phyloP scores from a whole-genome alignment of 2,113 vertebrate species.

The Numenius arquata region DNA sequence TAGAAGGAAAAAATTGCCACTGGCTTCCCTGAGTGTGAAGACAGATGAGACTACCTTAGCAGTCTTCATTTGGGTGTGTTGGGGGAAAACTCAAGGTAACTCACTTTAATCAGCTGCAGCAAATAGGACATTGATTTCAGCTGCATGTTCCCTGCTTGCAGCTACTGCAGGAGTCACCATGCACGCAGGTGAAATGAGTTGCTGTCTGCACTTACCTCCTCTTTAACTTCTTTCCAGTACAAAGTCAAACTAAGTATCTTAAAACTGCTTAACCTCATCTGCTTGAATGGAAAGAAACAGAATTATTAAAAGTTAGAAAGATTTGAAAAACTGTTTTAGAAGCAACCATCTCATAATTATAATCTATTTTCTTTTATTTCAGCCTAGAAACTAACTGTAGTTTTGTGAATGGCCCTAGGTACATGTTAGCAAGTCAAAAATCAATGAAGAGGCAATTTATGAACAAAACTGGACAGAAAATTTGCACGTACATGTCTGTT shows the following conservation, averaged over 20 bases:
- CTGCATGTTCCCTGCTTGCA: neutral
- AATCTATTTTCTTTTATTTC: neutral
- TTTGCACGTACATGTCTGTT: neutral
- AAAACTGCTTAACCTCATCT: neutral
- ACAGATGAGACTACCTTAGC: neutral
- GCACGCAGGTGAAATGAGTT: neutral
- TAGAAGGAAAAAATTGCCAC: neutral
- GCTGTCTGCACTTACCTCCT: neutral
- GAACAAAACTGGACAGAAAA: neutral
- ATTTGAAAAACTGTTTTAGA: neutral
- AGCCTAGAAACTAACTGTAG: neutral
- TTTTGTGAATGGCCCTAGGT: neutral
- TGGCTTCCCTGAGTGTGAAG: neutral
- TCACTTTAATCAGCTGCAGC: neutral
- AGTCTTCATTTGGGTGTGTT: neutral
- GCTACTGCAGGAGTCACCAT: neutral
- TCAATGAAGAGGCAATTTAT: neutral
- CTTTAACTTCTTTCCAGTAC: neutral
- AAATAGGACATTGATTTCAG: neutral
- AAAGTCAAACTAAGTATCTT: neutral
- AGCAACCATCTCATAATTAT: neutral
- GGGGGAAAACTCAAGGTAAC: neutral
- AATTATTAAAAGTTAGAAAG: neutral
- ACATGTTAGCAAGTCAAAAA: neutral
- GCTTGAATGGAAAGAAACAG: neutral